phyloP scores from a whole-genome alignment of 2,888 invertebrate genomes.

The Leptinotarsa rubiginosa region DNA sequence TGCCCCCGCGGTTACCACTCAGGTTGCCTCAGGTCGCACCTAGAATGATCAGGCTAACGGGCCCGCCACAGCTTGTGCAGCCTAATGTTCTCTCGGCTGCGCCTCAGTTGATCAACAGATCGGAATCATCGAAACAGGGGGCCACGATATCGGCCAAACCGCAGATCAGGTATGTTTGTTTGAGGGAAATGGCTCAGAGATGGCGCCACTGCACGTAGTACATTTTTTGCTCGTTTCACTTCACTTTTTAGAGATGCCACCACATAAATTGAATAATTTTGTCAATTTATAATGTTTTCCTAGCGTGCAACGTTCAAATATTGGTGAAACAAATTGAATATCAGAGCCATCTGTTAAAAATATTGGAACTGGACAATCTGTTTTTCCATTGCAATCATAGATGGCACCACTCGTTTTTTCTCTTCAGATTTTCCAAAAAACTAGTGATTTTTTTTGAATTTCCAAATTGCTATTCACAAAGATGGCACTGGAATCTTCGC shows the following conservation, averaged over 20 bases:
- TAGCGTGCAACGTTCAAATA: too few relatives aligned
- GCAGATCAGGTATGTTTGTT: constrained; percentile 73
- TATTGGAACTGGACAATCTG: too few relatives aligned
- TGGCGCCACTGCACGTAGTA: neutral
- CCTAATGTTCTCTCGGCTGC: constrained; percentile 84
- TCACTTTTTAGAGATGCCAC: neutral
- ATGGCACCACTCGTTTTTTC: too few relatives aligned
- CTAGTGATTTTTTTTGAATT: too few relatives aligned
- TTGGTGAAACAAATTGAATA: too few relatives aligned
- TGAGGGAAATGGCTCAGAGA: neutral
- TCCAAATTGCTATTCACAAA: neutral
- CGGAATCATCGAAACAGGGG: constrained; percentile 70
- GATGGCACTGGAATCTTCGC: neutral
- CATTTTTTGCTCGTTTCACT: neutral
- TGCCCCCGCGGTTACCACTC: constrained; percentile 70
- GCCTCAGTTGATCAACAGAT: constrained; percentile 82
- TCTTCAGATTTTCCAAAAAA: too few relatives aligned
- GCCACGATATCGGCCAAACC: constrained; percentile 95
- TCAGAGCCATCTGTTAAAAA: too few relatives aligned
- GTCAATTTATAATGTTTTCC: too few relatives aligned
- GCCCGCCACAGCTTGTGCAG: constrained; percentile 59
- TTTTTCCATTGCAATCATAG: too few relatives aligned
- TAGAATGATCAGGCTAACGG: constrained; percentile 61
- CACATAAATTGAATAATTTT: too few relatives aligned
- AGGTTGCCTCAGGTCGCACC: constrained; percentile 69